Evolutionary conservation across 1,140 invertebrate species (phyloP).

Genomic region (Batillaria attramentaria): DNA sequence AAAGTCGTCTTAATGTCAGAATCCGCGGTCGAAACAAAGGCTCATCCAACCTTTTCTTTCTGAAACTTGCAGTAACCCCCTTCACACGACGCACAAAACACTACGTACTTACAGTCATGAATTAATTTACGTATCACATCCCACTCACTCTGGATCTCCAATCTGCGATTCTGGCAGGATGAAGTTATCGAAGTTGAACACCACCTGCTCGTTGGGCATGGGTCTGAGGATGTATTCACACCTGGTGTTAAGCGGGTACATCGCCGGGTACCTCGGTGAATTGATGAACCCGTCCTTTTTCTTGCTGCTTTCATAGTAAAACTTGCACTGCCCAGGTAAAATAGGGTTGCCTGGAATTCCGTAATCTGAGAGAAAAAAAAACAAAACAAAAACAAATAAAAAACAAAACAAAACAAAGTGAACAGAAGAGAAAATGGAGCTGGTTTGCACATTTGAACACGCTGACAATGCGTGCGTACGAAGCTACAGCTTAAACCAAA

Average conservation of each 20-base stretch:
- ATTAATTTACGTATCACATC: background rate
- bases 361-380: constrained; percentile 62
- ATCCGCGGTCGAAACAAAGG: no score
- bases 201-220: constrained; percentile 39
- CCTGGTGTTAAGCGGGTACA: constrained; percentile 93
- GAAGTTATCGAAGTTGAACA: constrained; percentile 56
- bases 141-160: constrained; percentile 10
- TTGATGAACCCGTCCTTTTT: constrained; percentile 93
- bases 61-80: background rate
- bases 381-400: background rate
- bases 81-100: background rate
- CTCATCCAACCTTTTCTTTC: background rate
- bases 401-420: background rate
- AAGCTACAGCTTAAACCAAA: no score
- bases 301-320: constrained; percentile 89
- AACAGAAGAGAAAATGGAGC: no score
- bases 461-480: no score
- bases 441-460: no score
- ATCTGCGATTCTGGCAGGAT: constrained; percentile 36
- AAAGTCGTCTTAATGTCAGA: no score
- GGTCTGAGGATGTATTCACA: constrained; percentile 89
- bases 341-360: constrained; percentile 90
- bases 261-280: constrained; percentile 94
- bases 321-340: constrained; percentile 86
- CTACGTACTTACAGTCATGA: background rate